Conservation (phyloP, 2,888 invertebrate species). For the Tromatobia lineatoria region DNA sequence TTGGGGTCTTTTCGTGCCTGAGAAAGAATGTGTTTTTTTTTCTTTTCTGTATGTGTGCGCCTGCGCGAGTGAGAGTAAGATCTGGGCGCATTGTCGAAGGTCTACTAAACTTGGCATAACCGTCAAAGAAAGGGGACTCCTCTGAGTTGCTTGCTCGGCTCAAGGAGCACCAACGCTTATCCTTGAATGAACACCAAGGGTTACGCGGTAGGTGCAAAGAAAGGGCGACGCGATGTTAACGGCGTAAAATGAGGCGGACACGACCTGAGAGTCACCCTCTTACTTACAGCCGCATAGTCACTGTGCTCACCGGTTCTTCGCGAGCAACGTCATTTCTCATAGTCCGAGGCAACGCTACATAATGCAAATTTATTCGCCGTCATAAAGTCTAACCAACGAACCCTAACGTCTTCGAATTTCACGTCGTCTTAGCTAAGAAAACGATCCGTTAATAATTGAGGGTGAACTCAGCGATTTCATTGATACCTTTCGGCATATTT, state of each 20-base stretch:
- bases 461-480: neutral
- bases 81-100: constrained; percentile 78
- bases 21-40: constrained; percentile 51
- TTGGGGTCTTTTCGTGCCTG: constrained; percentile 66
- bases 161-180: constrained; percentile 75
- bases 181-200: constrained; percentile 72
- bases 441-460: neutral
- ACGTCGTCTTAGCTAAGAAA: constrained; percentile 14
- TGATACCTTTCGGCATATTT: neutral
- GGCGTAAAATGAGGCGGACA: constrained; percentile 71
- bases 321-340: constrained; percentile 54
- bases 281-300: constrained; percentile 32
- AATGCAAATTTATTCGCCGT: constrained; percentile 64
- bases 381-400: constrained; percentile 47
- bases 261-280: constrained; percentile 54
- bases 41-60: neutral
- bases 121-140: constrained; percentile 73
- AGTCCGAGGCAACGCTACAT: neutral
- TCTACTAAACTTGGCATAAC: constrained; percentile 80
- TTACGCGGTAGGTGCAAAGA: constrained; percentile 63
- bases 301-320: constrained; percentile 25
- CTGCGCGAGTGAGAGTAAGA: constrained; percentile 40
- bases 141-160: constrained; percentile 62
- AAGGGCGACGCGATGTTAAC: constrained; percentile 60
- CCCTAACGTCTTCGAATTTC: neutral